A percentile compares a stretch with the other conserved stretches of the same genome.
Conservation (phyloP, 2,888 invertebrate genomes). For the Nematopogon swammerdamellus region DNA sequence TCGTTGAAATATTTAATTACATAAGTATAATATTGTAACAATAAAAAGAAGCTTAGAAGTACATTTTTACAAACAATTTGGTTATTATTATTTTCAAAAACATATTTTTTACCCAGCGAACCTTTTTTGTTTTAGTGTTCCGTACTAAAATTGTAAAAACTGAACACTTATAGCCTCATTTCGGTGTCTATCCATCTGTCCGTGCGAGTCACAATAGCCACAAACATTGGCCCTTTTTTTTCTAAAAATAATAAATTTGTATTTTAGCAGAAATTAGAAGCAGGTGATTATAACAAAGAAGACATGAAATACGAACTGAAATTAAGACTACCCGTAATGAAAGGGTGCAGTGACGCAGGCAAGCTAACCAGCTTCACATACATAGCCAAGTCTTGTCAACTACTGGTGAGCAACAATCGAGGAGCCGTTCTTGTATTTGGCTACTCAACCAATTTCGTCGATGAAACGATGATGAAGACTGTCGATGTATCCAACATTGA, state of each 20-base stretch:
- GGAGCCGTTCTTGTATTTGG: constrained; percentile 51
- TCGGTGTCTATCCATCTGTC: too few species aligned
- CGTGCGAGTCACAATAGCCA: too few species aligned
- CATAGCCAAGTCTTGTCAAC: constrained; percentile 40
- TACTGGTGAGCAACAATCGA: constrained; percentile 43
- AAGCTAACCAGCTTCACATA: constrained; percentile 49
- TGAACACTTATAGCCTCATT: too few species aligned
- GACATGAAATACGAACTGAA: constrained; percentile 23
- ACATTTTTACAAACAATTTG: too few species aligned
- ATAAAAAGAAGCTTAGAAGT: too few species aligned
- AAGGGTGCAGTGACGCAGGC: constrained; percentile 28
- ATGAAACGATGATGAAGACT: constrained; percentile 19
- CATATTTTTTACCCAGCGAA: too few species aligned
- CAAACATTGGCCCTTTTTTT: too few species aligned
- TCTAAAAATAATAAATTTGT: background rate
- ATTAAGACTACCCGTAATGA: constrained; percentile 21
- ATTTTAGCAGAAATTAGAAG: background rate
- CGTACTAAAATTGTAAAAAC: too few species aligned
- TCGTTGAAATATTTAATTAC: too few species aligned
- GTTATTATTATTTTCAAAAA: too few species aligned
- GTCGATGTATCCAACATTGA: constrained; percentile 24
- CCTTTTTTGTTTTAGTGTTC: too few species aligned
- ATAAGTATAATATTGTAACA: too few species aligned
- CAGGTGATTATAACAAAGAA: constrained; percentile 7
- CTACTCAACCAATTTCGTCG: constrained; percentile 37